Evolutionary conservation across 1,140 invertebrate genomes (phyloP), one percentile per base, ranked within the genome.

Genomic region (Megalopta genalis): DNA sequence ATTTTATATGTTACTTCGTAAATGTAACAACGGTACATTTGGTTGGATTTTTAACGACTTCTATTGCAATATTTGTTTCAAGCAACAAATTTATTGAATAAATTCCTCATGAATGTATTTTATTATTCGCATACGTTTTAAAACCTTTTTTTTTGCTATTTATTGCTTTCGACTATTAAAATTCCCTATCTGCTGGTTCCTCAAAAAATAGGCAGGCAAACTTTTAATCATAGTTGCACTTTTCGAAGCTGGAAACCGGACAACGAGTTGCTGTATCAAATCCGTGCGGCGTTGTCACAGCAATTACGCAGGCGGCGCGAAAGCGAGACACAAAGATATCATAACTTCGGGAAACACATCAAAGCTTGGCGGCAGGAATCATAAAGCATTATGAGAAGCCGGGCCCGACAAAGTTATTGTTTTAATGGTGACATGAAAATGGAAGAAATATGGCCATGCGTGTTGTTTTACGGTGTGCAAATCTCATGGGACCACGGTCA

Each of bases 391-490:
- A 90, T 81, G 90, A 87, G 86, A 64, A 72, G 62, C 70, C 76
- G 85, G 83, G 68, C 84, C 71, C 81, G 69, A 80, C 82, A 49
- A 84, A 86, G 84, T 88, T 88, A 81, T 84, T 88, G 81, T 89
- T 91, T 91, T 90, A 91, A 91, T 90, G 87, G 84, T 83, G 83
- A 85, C 86, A 72, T 87, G 87, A 91, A 91, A 91, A 90, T 81
- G 62, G 79, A 82, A 82, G 85, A 80, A 83, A 76, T 77, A 85
- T 57, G 77, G 54, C 27, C 49, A 37, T 70, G 23, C 25, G 32
- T 46, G 67, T 63, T 42, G 42, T 69, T 77, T 46, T 37, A 27
- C 5, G 25, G 10, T 16, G 1, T 18, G 25, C 7, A 71, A 71
- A 39, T 39, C 4, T 23, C 75, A 77, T 37, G 65, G 70, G 27